A percentile compares a stretch with the other conserved stretches of the same genome.
Evolutionary conservation across 2,797 vertebrate genomes (phyloP).

Genomic region (Sciurus vulgaris): DNA sequence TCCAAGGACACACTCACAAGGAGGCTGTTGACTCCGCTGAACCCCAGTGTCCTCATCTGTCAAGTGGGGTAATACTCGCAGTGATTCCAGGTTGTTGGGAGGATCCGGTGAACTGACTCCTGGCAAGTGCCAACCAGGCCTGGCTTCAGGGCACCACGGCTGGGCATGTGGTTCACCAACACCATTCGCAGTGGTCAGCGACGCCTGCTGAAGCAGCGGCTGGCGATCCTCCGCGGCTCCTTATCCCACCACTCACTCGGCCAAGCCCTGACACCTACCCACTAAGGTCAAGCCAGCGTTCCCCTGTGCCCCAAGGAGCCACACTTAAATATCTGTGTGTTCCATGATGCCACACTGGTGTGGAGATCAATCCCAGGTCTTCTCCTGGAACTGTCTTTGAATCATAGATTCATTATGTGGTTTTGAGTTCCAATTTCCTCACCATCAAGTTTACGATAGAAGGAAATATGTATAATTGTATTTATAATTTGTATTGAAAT

Average conservation of each 20-base stretch:
- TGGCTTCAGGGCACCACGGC: no score
- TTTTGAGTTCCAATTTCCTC: constrained; percentile 5
- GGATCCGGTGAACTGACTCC: not conserved
- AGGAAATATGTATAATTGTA: not conserved
- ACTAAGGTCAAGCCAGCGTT: no score
- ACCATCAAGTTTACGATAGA: not conserved
- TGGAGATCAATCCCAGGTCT: no score
- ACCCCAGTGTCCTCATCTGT: not conserved
- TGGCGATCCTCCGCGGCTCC: no score
- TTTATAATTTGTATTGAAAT: not conserved
- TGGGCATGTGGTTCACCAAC: not conserved
- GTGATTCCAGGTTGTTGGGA: not conserved
- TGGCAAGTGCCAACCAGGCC: not conserved
- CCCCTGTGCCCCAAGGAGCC: not conserved
- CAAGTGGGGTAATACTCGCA: not conserved
- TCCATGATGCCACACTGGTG: accelerated
- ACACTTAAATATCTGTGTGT: not conserved
- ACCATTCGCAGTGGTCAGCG: no score
- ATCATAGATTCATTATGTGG: not conserved
- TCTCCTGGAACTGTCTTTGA: not conserved
- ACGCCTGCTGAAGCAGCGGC: no score
- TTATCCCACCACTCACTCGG: no score
- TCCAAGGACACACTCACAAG: not conserved
- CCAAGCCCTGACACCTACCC: not conserved
- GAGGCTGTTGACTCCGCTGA: not conserved